Percentiles rank a stretch among this genome's conserved stretches.
phyloP scores from a whole-genome alignment of 2,888 invertebrate species.

The Suillia variegata region DNA sequence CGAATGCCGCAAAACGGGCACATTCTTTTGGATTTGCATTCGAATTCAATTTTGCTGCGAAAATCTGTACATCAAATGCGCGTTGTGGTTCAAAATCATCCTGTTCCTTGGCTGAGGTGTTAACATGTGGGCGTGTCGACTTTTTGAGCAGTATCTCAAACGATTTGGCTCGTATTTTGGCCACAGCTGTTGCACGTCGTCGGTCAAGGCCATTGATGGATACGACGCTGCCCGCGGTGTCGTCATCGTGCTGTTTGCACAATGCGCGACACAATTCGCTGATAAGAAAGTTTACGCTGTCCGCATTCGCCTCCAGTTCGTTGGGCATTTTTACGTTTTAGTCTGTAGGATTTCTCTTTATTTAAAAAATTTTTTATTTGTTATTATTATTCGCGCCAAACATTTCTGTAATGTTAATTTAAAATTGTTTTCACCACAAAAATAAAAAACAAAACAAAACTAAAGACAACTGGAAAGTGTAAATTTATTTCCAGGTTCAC shows the following conservation, averaged over 20 bases:
- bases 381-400: too few species aligned
- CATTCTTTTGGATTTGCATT: conserved; percentile 31
- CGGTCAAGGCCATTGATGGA: too few species aligned
- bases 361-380: background rate
- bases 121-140: conserved; percentile 27
- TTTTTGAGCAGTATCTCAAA: conserved; percentile 47
- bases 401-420: too few species aligned
- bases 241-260: too few species aligned
- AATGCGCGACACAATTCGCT: conserved; percentile 39
- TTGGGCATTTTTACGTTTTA: conserved; percentile 18
- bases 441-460: too few species aligned
- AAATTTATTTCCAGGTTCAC: too few species aligned
- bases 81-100: conserved; percentile 40
- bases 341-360: too few species aligned
- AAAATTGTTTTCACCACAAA: too few species aligned
- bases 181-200: conserved; percentile 39
- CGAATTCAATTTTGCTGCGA: conserved; percentile 42
- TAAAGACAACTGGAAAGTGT: too few species aligned
- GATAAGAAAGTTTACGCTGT: conserved; percentile 46
- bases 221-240: too few species aligned
- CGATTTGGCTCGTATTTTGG: conserved; percentile 38
- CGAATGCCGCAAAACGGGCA: conserved; percentile 36
- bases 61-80: conserved; percentile 40
- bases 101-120: conserved; percentile 24
- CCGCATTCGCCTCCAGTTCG: conserved; percentile 32